Conservation (phyloP, 2,113 vertebrate species). For the Petroica traversi region DNA sequence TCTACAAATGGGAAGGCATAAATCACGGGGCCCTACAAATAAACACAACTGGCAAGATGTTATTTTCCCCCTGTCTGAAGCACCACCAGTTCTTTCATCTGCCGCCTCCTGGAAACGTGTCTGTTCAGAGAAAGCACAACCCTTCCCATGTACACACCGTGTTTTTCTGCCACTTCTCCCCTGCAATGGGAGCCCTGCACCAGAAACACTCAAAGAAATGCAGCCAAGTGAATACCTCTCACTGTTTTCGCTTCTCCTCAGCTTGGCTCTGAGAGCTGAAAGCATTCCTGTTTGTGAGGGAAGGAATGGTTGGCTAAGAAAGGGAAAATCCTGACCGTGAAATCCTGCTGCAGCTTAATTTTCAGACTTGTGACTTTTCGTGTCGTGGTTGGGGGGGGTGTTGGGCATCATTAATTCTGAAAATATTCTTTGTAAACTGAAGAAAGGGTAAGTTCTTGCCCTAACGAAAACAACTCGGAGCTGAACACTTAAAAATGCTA, state of each 20-base stretch:
- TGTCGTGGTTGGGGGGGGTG: conserved; percentile 2
- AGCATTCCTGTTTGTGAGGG: conserved; percentile 38
- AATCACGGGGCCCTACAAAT: conserved; percentile 72
- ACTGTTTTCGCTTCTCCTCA: conserved; percentile 36
- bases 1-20: conserved; percentile 69
- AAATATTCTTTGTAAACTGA: conserved; percentile 52
- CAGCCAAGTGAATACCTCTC: conserved; percentile 49
- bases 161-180: conserved; percentile 45
- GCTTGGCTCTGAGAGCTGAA: conserved; percentile 54
- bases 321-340: conserved; percentile 37
- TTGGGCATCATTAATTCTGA: conserved; percentile 44
- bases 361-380: conserved; percentile 41
- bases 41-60: conserved; percentile 74
- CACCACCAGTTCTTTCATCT: conserved; percentile 69
- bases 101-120: conserved; percentile 53
- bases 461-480: conserved; percentile 17
- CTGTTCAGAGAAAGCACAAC: conserved; percentile 36
- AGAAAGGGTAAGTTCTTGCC: conserved; percentile 8
- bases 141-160: conserved; percentile 45
- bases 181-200: conserved; percentile 9
- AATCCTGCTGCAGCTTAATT: background rate
- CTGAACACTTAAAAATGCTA: conserved; percentile 41
- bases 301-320: conserved; percentile 19
- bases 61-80: conserved; percentile 70
- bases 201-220: conserved; percentile 48